Conservation (phyloP, 2,888 invertebrate genomes). For the Argyra leucocephala region DNA sequence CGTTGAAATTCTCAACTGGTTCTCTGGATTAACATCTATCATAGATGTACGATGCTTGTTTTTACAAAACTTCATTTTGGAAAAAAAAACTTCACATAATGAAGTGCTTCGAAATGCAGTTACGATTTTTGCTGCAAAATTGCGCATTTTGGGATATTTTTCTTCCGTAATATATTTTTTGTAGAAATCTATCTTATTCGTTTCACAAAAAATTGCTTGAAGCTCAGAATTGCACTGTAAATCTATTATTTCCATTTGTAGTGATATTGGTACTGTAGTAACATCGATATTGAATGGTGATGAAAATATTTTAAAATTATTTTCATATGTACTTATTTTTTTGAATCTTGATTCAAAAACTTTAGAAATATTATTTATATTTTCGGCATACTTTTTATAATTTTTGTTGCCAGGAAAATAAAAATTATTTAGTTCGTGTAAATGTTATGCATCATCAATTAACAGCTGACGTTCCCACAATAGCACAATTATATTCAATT, state of each 20-base stretch:
- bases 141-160: conserved; percentile 15
- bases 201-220: neutral
- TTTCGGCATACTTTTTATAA: conserved; percentile 2
- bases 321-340: neutral
- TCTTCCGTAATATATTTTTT: neutral
- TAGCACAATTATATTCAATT: too few relatives aligned
- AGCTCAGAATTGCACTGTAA: conserved; percentile 4
- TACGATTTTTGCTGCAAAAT: too few relatives aligned
- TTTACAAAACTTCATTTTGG: too few relatives aligned
- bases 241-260: conserved; percentile 9
- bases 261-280: neutral
- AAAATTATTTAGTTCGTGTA: conserved; percentile 4
- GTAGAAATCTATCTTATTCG: conserved; percentile 2
- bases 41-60: too few relatives aligned
- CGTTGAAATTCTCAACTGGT: too few relatives aligned
- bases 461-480: neutral
- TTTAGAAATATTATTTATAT: neutral
- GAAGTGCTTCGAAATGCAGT: too few relatives aligned
- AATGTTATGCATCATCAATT: conserved; percentile 8
- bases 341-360: neutral
- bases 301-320: conserved; percentile 3
- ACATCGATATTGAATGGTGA: neutral
- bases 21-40: too few relatives aligned
- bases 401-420: conserved; percentile 5
- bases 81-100: too few relatives aligned